Conservation (phyloP, 1,140 invertebrate genomes). For the Conus ventricosus region DNA sequence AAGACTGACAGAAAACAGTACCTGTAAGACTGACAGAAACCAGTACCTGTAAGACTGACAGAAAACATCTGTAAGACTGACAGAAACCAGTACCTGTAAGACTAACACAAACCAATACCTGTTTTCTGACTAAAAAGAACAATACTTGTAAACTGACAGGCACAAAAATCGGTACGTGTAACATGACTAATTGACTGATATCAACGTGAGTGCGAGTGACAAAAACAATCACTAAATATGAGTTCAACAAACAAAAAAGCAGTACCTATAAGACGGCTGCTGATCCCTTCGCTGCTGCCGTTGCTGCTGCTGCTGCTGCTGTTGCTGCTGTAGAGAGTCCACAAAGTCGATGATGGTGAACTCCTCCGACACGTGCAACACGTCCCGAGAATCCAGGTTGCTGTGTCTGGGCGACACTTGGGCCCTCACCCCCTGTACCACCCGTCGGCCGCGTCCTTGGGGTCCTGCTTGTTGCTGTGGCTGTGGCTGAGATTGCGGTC, state of each 20-base stretch:
- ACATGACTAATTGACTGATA: too few species aligned
- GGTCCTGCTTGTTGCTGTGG: not conserved
- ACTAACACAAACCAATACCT: too few species aligned
- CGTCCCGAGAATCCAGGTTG: not conserved
- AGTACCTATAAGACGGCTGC: not conserved
- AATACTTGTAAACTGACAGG: too few species aligned
- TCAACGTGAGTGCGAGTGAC: too few species aligned
- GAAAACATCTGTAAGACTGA: too few species aligned
- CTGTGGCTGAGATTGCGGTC: not conserved
- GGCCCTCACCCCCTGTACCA: not conserved
- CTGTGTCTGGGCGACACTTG: conserved; percentile 12
- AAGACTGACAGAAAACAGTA: too few species aligned
- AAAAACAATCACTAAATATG: not conserved
- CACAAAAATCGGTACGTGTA: too few species aligned
- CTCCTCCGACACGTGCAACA: conserved; percentile 5
- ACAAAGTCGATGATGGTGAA: conserved; percentile 26
- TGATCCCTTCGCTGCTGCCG: not conserved
- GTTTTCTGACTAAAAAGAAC: too few species aligned
- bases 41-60: too few species aligned
- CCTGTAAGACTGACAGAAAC: too few species aligned
- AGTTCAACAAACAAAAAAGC: not conserved
- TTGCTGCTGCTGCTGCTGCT: not conserved
- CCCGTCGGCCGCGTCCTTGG: not conserved
- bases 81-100: too few species aligned
- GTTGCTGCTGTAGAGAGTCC: not conserved